Base-by-base conservation (phyloP, 37 sponge, comb jelly and placozoan genomes). In the Corticium candelabrum region DNA sequence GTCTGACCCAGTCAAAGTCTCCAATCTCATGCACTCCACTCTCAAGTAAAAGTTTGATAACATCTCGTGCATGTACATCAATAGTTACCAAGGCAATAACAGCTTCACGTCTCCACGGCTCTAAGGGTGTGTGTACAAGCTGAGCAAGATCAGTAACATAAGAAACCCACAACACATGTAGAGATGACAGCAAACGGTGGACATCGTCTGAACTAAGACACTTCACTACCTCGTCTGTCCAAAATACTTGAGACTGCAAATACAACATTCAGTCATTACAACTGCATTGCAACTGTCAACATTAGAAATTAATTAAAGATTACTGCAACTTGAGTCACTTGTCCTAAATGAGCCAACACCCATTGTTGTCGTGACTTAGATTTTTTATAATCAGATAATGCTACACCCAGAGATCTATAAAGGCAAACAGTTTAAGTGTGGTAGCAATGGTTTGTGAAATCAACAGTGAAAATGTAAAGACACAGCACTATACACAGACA, bases 1-100 rank as follows among this genome's bases (percentile, higher is more conserved):
- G 89, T 40, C 86, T 85, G 37, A 69, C 40, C 89, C 89, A 89
- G 30, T 89, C 84, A 79, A 89, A 89, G 72, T 86, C 84, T 4
- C 62, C 83, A 3, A 31, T 3, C 31, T 68, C 77, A 38, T 69
- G 36, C 34, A 88, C 80, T 5, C 41, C 40, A 35, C 75, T 80
- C 2, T 41, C 43, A 3, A 83, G 1, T 30, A 89, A 76, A 32
- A 41, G 32, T 56, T 77, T 40, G 1, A 89, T 81, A 35, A 89
- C 78, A 77, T 89, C 90, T 39, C 90, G 81, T 27, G 39, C 40
- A 41, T 89, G 90, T 1, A 89, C 87, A 75, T 83, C 79, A 35
- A 84, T 74, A 2, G 82, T 86, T 7, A 89, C 68, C 39, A 89
- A 81, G 11, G 86, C 74, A 2, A 57, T 76, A n/a, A 89, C 39